Base-by-base conservation (phyloP, 2,888 invertebrate species). In the Zelleria hepariella region DNA sequence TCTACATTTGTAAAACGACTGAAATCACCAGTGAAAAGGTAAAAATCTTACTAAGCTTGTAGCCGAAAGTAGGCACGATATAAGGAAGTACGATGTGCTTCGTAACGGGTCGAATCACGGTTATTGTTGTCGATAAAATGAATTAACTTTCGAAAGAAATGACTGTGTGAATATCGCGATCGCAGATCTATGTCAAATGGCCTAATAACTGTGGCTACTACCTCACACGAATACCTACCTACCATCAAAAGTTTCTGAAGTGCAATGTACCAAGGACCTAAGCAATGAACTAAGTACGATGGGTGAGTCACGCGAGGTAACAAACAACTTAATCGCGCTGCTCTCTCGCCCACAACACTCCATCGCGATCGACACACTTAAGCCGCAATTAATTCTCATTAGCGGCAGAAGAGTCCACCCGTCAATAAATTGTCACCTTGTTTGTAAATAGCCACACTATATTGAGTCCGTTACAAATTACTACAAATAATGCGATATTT, bases 401-500 rank as follows among this genome's bases (percentile, higher is more conserved):
- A 78, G 72, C 68, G 65, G 65, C 66, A 68, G 66, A 72, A 67
- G 65, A 67, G 71, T 69, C 66, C 71, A 74, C 77, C 69, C 65
- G 73, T 84, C 82, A 82, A 77, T 80, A 76, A 42, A 71, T 72
- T 84, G 79, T 78, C 82, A 79, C 74, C 71, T 77, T 77, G 74
- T 77, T 76, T 80, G 73, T 77, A 78, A 80, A 82, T 83, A 83
- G 75, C 70, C 61, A 59, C 60, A 65, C 71, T 80, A 75, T 77
- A 77, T 74, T 74, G 68, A 78, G 73, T 63, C 63, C 66, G 55
- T 24, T 70, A 70, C 74, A 71, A 73, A 77, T 73, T 69, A 71
- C 68, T 48, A 26, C 26, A 75, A 76, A 73, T 75, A 75, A 75
- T 73, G 65, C 64, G 63, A 65, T 73, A 77, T 75, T 73, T 74